Evolutionary conservation across 2,888 invertebrate genomes (phyloP).

Genomic region (Coelopa pilipes): DNA sequence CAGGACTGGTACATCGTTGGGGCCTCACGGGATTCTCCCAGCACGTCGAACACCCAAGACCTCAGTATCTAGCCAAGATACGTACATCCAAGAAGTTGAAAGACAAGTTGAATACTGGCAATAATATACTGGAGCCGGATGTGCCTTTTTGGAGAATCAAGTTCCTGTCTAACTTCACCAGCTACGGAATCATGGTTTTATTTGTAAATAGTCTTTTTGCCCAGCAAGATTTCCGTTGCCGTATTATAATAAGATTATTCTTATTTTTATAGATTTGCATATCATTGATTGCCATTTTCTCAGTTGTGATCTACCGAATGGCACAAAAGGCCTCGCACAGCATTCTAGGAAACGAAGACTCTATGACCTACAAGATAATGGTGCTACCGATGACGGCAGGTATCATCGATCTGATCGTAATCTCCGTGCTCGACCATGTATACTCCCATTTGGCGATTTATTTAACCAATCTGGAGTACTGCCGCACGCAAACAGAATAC

Average conservation of each 20-base stretch:
- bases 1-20: constrained; percentile 84
- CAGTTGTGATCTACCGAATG: constrained; percentile 82
- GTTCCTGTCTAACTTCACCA: constrained; percentile 77
- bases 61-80: constrained; percentile 77
- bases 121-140: constrained; percentile 75
- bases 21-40: constrained; percentile 80
- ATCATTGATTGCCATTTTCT: constrained; percentile 79
- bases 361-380: constrained; percentile 72
- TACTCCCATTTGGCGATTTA: constrained; percentile 75
- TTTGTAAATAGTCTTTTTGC: constrained; percentile 56
- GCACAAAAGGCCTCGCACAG: constrained; percentile 72
- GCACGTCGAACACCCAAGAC: constrained; percentile 80
- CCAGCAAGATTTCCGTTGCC: neutral
- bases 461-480: constrained; percentile 79
- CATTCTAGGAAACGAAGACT: constrained; percentile 68
- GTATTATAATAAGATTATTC: neutral
- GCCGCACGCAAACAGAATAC: constrained; percentile 85
- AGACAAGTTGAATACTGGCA: constrained; percentile 70
- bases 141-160: constrained; percentile 82
- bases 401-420: constrained; percentile 79
- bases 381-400: constrained; percentile 82
- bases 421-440: constrained; percentile 78
- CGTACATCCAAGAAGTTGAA: constrained; percentile 67
- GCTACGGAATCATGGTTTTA: constrained; percentile 73
- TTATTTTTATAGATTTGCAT: constrained; percentile 70